Percentiles rank a stretch among this genome's conserved stretches.
These are phyloP conservation scores for Streptopelia turtur DNA, from an alignment of 2,797 vertebrate species.

Conservation along the genomic window DNA sequence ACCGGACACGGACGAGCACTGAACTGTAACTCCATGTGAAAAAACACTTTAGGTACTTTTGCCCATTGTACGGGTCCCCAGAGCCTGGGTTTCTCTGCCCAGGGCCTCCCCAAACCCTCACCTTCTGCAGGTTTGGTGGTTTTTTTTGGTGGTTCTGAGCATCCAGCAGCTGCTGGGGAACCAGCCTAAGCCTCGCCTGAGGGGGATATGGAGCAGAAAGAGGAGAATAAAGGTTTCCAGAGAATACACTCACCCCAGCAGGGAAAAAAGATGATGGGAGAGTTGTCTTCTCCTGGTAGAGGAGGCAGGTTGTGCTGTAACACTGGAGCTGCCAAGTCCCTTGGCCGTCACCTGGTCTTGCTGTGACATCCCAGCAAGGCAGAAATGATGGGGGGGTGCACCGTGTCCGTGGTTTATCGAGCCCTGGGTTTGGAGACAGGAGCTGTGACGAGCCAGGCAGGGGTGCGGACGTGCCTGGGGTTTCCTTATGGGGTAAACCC, in stretches of 20 bases:
- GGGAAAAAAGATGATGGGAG: background rate
- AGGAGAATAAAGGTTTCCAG: background rate
- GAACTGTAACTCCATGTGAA: conserved; percentile 6
- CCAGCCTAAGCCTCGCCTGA: background rate
- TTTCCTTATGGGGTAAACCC: background rate
- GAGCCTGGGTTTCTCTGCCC: background rate
- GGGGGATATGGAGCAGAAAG: background rate
- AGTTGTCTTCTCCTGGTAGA: background rate
- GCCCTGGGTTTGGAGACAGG: background rate
- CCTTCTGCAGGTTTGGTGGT: background rate
- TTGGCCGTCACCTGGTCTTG: background rate
- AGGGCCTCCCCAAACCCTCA: background rate
- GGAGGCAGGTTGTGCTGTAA: fast-evolving
- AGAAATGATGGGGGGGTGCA: background rate
- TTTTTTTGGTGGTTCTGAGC: background rate
- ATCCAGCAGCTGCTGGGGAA: background rate
- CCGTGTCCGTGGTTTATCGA: fast-evolving
- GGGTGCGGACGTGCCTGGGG: background rate
- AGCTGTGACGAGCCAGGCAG: background rate
- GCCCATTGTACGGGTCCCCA: background rate
- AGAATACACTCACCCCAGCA: background rate
- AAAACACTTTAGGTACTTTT: conserved; percentile 31
- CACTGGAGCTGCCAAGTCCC: background rate
- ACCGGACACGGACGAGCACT: background rate
- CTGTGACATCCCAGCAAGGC: background rate